Evolutionary conservation across 2,888 invertebrate genomes (phyloP).

Genomic region (Rotaria sp.): DNA sequence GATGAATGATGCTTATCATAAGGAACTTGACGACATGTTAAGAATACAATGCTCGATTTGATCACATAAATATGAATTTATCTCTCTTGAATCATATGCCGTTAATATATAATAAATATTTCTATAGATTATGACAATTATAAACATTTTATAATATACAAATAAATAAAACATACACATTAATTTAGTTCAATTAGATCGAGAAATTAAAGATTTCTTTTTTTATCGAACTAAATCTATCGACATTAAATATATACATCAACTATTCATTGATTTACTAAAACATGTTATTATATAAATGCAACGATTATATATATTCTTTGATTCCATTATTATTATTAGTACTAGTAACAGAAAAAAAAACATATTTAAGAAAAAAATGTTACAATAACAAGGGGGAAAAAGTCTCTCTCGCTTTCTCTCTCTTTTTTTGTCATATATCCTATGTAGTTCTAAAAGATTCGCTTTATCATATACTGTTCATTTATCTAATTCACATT

Average conservation of each 20-base stretch:
- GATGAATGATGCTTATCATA: neutral
- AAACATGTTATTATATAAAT: neutral
- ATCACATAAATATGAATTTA: neutral
- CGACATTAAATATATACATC: neutral
- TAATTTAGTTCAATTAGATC: neutral
- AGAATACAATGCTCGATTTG: neutral
- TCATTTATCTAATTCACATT: neutral
- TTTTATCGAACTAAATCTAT: neutral
- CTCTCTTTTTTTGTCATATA: no score
- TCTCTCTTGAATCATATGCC: neutral
- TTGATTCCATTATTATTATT: neutral
- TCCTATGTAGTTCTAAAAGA: no score
- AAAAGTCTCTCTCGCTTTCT: no score
- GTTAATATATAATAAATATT: neutral
- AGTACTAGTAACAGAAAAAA: neutral
- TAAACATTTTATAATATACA: neutral
- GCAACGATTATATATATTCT: no score
- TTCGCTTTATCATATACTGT: neutral
- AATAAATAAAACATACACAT: neutral
- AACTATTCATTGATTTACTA: neutral
- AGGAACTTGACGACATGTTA: neutral
- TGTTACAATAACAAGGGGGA: no score
- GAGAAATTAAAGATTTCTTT: neutral
- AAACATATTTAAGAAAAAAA: neutral
- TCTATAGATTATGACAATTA: neutral